A percentile compares a stretch with the other conserved stretches of the same genome.
phyloP scores from a whole-genome alignment of 1,140 invertebrate genomes.

The Pararge aegeria region DNA sequence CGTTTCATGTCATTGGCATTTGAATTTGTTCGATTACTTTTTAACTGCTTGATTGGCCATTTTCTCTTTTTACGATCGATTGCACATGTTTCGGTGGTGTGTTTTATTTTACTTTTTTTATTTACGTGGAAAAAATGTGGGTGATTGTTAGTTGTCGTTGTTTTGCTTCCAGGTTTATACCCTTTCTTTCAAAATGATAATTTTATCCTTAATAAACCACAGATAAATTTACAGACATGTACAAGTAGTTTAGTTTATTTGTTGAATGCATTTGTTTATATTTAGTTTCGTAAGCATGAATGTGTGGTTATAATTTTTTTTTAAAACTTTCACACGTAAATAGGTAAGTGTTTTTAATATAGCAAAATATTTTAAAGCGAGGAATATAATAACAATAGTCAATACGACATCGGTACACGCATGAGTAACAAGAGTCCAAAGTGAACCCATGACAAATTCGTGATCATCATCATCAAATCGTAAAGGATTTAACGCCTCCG shows the following conservation, averaged over 20 bases:
- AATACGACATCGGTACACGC: conserved; percentile 41
- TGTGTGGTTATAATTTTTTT: conserved; percentile 47
- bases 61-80: conserved; percentile 43
- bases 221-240: conserved; percentile 75
- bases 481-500: conserved; percentile 78
- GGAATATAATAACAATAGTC: conserved; percentile 24
- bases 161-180: conserved; percentile 77
- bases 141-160: conserved; percentile 73
- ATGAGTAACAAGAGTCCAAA: conserved; percentile 49
- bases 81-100: conserved; percentile 67
- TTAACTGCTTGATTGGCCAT: conserved; percentile 61
- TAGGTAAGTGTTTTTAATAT: no score
- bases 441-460: conserved; percentile 66
- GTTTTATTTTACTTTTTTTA: conserved; percentile 61
- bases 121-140: conserved; percentile 59
- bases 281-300: conserved; percentile 64
- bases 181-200: conserved; percentile 49
- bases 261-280: conserved; percentile 56
- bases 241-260: conserved; percentile 43
- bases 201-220: conserved; percentile 49
- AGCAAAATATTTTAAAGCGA: neutral
- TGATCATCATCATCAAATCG: conserved; percentile 74
- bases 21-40: conserved; percentile 42
- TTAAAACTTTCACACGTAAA: conserved; percentile 11
- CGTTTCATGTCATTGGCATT: conserved; percentile 58